Base-by-base conservation (phyloP, 2,797 vertebrate species). In the Netta rufina region DNA sequence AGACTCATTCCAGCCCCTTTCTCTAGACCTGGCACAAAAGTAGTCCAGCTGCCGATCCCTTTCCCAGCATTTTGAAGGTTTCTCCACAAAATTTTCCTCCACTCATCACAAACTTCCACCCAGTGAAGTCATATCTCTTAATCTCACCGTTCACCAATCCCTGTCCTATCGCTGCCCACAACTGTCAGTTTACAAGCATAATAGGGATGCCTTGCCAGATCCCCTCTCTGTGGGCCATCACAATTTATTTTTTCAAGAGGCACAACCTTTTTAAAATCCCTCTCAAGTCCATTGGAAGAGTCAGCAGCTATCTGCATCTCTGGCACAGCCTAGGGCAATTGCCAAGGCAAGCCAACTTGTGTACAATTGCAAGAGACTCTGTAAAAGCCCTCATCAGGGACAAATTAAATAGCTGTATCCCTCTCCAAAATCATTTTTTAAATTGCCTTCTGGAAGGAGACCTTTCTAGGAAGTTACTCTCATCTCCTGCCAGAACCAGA, bases 381-480 rank as follows among this genome's bases (percentile, higher is more conserved):
- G 92, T 92, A 92, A 93, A 97, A 80, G 62, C 51, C 89, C 87
- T 95, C 85, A 92, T 91, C 73, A 76, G 84, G 81, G 53, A 70
- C 38, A 67, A 89, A 95, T 89, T 94, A 86, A 80, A 94, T 95
- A 90, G 62, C 77, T 86, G 21, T 73, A 81, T 88, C 89, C 74
- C 90, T 91, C 66, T 93, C 73, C 94, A 92, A 86, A 84, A 93
- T 90, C 66, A 85, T 76, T 92, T 94, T 86, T 84, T 41, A 88
- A 95, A 96, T 93, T 94, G 94, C 65, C 64, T 96, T 80, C 90
- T 96, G 96, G 82, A 97, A 85, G 82, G 74, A 96, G 94, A 96
- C 95, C 88, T 93, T 90, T 87, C 93, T 96, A 93, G 69, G 90
- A 86, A 83, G 79, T 93, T 83, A 41, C 27, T 77, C 51, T 85